phyloP scores from a whole-genome alignment of 2,888 invertebrate genomes.

The Cerceris rybyensis region DNA sequence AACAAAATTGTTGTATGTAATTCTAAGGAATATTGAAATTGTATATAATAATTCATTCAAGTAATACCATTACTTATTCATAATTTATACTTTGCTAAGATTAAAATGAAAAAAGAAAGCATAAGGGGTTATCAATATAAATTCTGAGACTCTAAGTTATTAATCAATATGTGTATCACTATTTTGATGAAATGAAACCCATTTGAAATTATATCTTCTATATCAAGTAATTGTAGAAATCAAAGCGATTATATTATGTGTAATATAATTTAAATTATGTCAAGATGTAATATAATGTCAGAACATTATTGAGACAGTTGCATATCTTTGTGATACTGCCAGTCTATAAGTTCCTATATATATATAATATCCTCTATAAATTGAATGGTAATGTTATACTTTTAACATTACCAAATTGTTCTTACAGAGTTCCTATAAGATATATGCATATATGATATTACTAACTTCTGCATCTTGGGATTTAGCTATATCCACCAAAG shows the following conservation, averaged over 20 bases:
- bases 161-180: too few relatives aligned
- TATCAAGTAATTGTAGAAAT: not conserved
- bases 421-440: slow-evolving; percentile 37
- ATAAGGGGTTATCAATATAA: too few relatives aligned
- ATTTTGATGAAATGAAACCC: too few relatives aligned
- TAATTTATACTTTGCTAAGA: too few relatives aligned
- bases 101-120: too few relatives aligned
- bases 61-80: too few relatives aligned
- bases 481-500: slow-evolving; percentile 98
- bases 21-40: too few relatives aligned
- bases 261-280: not conserved
- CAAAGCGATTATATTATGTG: not conserved
- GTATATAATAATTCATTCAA: too few relatives aligned
- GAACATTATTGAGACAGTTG: slow-evolving; percentile 74
- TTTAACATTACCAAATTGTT: not conserved
- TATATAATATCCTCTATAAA: slow-evolving; percentile 68
- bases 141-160: too few relatives aligned
- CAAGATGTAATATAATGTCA: slow-evolving; percentile 54
- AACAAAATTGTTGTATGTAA: too few relatives aligned
- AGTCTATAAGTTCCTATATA: slow-evolving; percentile 71
- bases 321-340: slow-evolving; percentile 64
- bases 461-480: slow-evolving; percentile 98
- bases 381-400: slow-evolving; percentile 13
- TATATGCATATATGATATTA: slow-evolving; percentile 7
- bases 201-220: too few relatives aligned